These are phyloP conservation scores for Pipra filicauda DNA, from an alignment of 2,113 vertebrate genomes.

Conservation along the genomic window DNA sequence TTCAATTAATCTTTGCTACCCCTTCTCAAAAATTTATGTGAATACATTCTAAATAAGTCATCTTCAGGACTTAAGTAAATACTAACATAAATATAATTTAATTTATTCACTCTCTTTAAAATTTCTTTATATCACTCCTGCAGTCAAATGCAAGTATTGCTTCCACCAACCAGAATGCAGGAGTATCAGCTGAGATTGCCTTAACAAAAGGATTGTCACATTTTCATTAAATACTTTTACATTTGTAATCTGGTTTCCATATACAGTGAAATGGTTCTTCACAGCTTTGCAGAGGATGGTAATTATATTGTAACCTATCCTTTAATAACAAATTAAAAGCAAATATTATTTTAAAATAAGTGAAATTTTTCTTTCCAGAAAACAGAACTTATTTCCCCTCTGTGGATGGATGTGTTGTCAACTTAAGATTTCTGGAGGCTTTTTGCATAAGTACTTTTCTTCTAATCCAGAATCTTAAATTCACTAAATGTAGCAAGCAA, in stretches of 20 bases:
- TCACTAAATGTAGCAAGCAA: background rate
- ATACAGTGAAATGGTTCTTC: background rate
- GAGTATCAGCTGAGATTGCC: background rate
- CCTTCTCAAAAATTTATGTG: slow-evolving; percentile 58
- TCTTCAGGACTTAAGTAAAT: slow-evolving; percentile 52
- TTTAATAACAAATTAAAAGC: background rate
- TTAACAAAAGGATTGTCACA: background rate
- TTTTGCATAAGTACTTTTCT: background rate
- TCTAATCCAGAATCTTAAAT: background rate
- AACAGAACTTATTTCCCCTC: background rate
- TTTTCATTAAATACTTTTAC: background rate
- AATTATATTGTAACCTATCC: background rate
- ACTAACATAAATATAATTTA: slow-evolving; percentile 51
- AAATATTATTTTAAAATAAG: background rate
- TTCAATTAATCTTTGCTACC: slow-evolving; percentile 70
- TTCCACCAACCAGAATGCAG: background rate
- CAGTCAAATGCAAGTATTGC: background rate
- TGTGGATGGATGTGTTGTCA: background rate
- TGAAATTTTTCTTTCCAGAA: background rate
- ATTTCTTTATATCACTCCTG: background rate
- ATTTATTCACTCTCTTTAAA: slow-evolving; percentile 59
- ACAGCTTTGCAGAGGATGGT: background rate
- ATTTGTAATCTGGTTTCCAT: background rate
- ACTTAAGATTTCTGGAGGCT: background rate
- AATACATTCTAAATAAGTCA: slow-evolving; percentile 53